Evolutionary conservation across 2,797 vertebrate genomes (phyloP).

Genomic region (Tenualosa thibaudeaui): DNA sequence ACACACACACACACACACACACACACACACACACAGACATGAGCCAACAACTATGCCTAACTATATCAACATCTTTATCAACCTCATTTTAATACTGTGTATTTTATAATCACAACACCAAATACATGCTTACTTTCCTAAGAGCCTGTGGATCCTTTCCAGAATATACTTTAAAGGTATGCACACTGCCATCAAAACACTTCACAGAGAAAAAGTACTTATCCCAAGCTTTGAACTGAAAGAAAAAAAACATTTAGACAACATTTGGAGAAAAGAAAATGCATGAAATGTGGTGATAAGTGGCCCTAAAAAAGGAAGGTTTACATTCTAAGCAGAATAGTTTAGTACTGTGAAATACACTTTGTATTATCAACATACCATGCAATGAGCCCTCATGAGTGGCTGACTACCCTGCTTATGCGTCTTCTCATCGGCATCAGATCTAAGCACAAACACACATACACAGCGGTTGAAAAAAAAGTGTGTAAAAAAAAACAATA

Average conservation of each 20-base stretch:
- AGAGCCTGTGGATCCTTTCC: slow-evolving; percentile 68
- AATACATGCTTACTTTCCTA: slow-evolving; percentile 79
- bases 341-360: background rate
- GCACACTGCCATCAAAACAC: slow-evolving; percentile 84
- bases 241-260: slow-evolving; percentile 25
- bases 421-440: slow-evolving; percentile 73
- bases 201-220: slow-evolving; percentile 84
- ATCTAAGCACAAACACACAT: slow-evolving; percentile 60
- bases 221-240: slow-evolving; percentile 85
- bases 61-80: background rate
- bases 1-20: slow-evolving; percentile 39
- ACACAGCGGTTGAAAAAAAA: background rate
- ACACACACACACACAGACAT: background rate
- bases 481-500: background rate
- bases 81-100: background rate
- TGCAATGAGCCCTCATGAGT: slow-evolving; percentile 83
- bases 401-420: slow-evolving; percentile 85
- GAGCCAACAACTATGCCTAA: background rate
- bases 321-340: background rate
- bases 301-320: background rate
- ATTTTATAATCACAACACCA: background rate
- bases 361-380: slow-evolving; percentile 73
- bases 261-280: background rate
- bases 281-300: background rate
- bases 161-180: slow-evolving; percentile 85